Percentiles rank a stretch among this genome's conserved stretches.
phyloP scores from a whole-genome alignment of 92 coral and sea anemone genomes.

The Nematostella vectensis region DNA sequence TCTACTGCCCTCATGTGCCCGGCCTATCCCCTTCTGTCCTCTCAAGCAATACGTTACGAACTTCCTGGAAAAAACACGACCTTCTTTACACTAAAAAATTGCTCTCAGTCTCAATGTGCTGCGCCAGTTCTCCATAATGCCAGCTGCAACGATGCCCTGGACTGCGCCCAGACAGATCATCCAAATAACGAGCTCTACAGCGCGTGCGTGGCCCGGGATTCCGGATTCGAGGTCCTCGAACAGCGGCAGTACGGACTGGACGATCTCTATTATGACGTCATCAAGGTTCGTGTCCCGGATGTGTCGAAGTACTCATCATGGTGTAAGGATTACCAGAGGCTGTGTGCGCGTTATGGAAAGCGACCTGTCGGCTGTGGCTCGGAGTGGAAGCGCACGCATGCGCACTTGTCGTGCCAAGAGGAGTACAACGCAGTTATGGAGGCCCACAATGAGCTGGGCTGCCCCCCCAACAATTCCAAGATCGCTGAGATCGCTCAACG shows the following conservation, averaged over 20 bases:
- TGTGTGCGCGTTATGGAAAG: conserved; percentile 34
- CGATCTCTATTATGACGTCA: conserved; percentile 3
- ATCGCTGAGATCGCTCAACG: conserved; percentile 22
- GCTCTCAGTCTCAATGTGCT: too few species aligned
- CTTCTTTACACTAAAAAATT: too few species aligned
- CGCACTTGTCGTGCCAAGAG: conserved; percentile 5
- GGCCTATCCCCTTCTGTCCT: too few species aligned
- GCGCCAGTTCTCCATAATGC: too few species aligned
- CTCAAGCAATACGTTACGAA: too few species aligned
- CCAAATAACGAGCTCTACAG: conserved; percentile 19
- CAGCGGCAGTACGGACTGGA: conserved; percentile 1
- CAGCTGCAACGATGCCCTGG: conserved; percentile 22
- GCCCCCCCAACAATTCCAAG: conserved; percentile 6
- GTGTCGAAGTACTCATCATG: conserved; percentile 16
- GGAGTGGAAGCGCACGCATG: neutral
- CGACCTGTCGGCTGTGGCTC: conserved; percentile 45
- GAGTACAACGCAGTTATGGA: conserved; percentile 15
- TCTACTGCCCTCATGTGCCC: too few species aligned
- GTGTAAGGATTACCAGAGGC: conserved; percentile 39
- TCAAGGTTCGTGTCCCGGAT: conserved; percentile 14
- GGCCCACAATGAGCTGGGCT: conserved; percentile 11
- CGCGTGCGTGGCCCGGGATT: conserved; percentile 21
- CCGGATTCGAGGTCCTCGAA: conserved; percentile 21
- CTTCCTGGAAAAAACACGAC: too few species aligned
- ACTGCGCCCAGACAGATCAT: conserved; percentile 7